These are phyloP conservation scores for Drosophila mayri DNA, from an alignment of 1,140 invertebrate species.

Conservation along the genomic window DNA sequence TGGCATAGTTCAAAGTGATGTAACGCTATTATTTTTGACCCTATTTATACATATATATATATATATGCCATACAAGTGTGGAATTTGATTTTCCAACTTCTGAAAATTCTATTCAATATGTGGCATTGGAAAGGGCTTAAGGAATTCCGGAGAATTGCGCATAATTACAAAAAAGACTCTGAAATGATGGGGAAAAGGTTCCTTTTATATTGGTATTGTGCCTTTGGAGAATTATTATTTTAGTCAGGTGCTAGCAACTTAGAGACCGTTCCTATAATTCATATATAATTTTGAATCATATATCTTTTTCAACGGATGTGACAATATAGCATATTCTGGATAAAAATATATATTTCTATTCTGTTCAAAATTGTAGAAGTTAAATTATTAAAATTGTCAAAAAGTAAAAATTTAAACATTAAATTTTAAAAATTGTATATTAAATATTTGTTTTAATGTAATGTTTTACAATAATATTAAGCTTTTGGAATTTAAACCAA, in stretches of 20 bases:
- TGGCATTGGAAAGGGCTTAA: not conserved
- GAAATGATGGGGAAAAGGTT: too few species aligned
- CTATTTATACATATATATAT: not conserved
- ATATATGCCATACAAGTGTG: not conserved
- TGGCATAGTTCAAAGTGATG: not conserved
- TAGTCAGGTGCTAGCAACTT: not conserved
- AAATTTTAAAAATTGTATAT: too few species aligned
- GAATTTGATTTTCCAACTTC: not conserved
- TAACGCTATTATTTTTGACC: not conserved
- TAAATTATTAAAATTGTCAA: too few species aligned
- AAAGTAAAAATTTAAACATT: too few species aligned
- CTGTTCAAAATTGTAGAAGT: too few species aligned
- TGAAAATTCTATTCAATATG: not conserved
- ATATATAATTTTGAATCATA: not conserved
- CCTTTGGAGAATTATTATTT: not conserved
- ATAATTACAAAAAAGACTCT: not conserved
- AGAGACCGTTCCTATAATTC: not conserved
- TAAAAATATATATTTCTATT: too few species aligned
- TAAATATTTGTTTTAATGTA: too few species aligned
- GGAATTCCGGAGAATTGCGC: not conserved
- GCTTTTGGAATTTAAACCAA: too few species aligned
- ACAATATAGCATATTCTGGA: too few species aligned
- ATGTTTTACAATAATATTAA: too few species aligned
- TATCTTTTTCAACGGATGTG: not conserved
- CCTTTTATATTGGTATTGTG: not conserved